phyloP scores from a whole-genome alignment of 2,888 invertebrate genomes.

The Colletes collaris region DNA sequence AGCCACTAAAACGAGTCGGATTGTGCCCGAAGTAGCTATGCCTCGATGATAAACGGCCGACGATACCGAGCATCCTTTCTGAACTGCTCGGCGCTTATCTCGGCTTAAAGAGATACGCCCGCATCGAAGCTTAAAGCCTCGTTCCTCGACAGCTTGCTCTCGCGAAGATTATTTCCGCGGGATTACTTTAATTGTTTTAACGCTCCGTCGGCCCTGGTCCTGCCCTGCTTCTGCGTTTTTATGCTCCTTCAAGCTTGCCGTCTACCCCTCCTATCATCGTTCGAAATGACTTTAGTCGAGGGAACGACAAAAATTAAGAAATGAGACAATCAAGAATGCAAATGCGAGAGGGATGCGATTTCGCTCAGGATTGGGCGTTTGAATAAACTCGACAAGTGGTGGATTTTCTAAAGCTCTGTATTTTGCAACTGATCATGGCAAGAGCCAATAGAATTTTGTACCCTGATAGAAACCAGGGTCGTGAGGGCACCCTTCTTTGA shows the following conservation, averaged over 20 bases:
- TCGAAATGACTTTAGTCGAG: too few relatives aligned
- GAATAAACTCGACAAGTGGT: too few relatives aligned
- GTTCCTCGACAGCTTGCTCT: conserved; percentile 37
- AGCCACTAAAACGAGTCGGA: conserved; percentile 54
- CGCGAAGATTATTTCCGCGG: conserved; percentile 51
- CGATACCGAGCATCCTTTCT: conserved; percentile 39
- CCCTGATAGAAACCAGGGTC: too few relatives aligned
- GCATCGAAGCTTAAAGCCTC: conserved; percentile 47
- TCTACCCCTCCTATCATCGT: not conserved
- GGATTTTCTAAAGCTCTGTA: too few relatives aligned
- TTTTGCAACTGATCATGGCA: too few relatives aligned
- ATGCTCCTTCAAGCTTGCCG: conserved; percentile 5
- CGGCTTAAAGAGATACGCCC: conserved; percentile 53
- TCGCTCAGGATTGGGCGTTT: too few relatives aligned
- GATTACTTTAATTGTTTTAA: conserved; percentile 55
- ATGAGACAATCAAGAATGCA: too few relatives aligned
- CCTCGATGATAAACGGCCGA: conserved; percentile 58
- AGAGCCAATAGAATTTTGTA: too few relatives aligned
- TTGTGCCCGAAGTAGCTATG: conserved; percentile 58
- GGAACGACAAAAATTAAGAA: too few relatives aligned
- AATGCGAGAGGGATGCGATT: too few relatives aligned
- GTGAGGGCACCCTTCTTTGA: too few relatives aligned
- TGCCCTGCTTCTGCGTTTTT: not conserved
- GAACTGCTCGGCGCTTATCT: conserved; percentile 50
- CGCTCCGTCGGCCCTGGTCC: conserved; percentile 21